Percentiles rank a stretch among this genome's conserved stretches.
Conservation (phyloP, 1,140 invertebrate genomes). For the Cydia splendana region DNA sequence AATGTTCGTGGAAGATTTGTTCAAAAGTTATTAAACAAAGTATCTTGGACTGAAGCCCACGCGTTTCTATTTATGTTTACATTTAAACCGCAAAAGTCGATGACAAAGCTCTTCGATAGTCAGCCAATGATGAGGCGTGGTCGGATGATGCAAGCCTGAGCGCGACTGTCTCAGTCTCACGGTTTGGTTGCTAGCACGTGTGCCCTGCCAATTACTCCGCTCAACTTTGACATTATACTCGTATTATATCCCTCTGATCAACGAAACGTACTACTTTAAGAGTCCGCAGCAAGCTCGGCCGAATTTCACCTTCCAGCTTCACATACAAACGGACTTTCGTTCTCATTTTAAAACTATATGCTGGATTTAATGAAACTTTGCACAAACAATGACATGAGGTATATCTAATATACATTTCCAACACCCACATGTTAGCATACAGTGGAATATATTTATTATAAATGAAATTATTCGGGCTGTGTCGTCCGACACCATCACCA, state of each 20-base stretch:
- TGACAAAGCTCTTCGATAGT: conserved; percentile 14
- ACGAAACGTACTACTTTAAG: not conserved
- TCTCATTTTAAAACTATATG: too few relatives aligned
- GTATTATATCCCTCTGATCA: not conserved
- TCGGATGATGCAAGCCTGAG: conserved; percentile 27
- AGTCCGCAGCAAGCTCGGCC: too few relatives aligned
- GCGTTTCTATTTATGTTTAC: conserved; percentile 1
- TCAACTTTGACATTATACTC: conserved; percentile 30
- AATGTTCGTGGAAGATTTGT: conserved; percentile 3
- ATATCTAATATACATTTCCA: not conserved
- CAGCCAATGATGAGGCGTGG: conserved; percentile 17
- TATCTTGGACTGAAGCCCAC: not conserved
- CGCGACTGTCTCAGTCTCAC: conserved; percentile 28
- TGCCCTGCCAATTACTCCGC: conserved; percentile 22
- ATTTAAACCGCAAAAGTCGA: conserved; percentile 1
- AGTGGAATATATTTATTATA: not conserved
- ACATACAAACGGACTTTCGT: too few relatives aligned
- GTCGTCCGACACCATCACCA: not conserved
- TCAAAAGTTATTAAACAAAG: not conserved
- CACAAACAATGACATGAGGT: too few relatives aligned
- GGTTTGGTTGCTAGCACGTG: conserved; percentile 10
- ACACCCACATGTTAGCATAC: not conserved
- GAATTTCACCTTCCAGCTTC: too few relatives aligned
- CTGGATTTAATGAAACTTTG: too few relatives aligned
- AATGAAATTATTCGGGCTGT: not conserved